Evolutionary conservation across 2,888 invertebrate genomes (phyloP).

Genomic region (Archips xylosteana): DNA sequence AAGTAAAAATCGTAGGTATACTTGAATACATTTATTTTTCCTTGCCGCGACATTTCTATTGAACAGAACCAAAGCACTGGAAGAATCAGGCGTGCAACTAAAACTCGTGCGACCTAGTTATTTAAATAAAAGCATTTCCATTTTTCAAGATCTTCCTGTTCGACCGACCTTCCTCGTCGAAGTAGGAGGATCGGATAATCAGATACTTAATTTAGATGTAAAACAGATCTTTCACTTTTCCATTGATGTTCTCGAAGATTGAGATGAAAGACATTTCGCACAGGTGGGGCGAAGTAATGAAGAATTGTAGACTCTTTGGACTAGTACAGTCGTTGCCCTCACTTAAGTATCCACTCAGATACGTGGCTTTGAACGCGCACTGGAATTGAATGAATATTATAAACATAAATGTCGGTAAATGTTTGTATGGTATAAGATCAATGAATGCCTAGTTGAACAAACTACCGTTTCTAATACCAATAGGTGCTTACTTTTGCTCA

Average conservation of each 20-base stretch:
- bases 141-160: neutral
- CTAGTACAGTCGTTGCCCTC: no score
- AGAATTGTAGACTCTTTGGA: neutral
- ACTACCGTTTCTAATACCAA: no score
- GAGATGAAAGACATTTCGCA: slow-evolving; percentile 8
- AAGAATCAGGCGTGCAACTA: neutral
- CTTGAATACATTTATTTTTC: no score
- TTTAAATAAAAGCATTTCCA: neutral
- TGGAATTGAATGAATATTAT: no score
- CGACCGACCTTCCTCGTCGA: neutral
- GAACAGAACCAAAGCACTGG: neutral
- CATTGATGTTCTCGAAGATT: neutral
- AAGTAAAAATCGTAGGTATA: no score
- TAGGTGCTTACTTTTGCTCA: no score
- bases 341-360: no score
- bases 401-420: no score
- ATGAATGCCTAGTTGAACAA: no score
- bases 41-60: neutral
- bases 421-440: no score
- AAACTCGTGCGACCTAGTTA: neutral
- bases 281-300: slow-evolving; percentile 11
- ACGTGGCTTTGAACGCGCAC: no score
- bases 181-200: neutral
- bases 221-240: neutral
- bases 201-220: slow-evolving; percentile 3